phyloP scores from a whole-genome alignment of 2,888 invertebrate species.

The Hartigia nigra region DNA sequence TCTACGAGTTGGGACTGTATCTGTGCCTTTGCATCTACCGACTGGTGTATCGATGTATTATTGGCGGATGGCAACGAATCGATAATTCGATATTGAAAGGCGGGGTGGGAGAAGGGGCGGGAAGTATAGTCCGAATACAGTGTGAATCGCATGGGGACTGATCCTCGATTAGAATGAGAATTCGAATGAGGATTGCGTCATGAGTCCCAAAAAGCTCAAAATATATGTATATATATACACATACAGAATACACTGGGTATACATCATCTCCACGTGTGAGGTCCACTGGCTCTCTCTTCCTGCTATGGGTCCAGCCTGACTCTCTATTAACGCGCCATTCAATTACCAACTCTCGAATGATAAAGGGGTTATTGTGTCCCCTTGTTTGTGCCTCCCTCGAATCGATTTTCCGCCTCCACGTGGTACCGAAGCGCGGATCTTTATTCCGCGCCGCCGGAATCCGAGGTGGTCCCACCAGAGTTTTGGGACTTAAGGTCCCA shows the following conservation, averaged over 20 bases:
- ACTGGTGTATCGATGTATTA: neutral
- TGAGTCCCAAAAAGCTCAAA: neutral
- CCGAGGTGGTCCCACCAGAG: slow-evolving; percentile 15
- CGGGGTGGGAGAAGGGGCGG: too few species aligned
- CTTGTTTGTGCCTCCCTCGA: slow-evolving; percentile 36
- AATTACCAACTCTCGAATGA: slow-evolving; percentile 37
- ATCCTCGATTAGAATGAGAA: neutral
- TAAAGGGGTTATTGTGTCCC: slow-evolving; percentile 32
- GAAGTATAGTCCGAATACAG: too few species aligned
- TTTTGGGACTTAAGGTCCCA: neutral
- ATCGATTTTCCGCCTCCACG: slow-evolving; percentile 40
- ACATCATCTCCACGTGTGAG: slow-evolving; percentile 37
- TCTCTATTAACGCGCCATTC: slow-evolving; percentile 39
- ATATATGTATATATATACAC: neutral
- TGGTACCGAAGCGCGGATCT: slow-evolving; percentile 5
- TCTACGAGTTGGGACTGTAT: neutral
- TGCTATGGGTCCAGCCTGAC: neutral
- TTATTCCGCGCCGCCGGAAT: slow-evolving; percentile 26
- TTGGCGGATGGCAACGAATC: neutral
- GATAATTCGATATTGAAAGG: neutral
- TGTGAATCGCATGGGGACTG: neutral
- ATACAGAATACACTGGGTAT: neutral
- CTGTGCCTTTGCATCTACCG: neutral
- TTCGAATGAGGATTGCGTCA: neutral
- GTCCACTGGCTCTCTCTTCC: slow-evolving; percentile 19